phyloP scores from a whole-genome alignment of 1,140 invertebrate genomes.

The Pemphigus obesinymphae region DNA sequence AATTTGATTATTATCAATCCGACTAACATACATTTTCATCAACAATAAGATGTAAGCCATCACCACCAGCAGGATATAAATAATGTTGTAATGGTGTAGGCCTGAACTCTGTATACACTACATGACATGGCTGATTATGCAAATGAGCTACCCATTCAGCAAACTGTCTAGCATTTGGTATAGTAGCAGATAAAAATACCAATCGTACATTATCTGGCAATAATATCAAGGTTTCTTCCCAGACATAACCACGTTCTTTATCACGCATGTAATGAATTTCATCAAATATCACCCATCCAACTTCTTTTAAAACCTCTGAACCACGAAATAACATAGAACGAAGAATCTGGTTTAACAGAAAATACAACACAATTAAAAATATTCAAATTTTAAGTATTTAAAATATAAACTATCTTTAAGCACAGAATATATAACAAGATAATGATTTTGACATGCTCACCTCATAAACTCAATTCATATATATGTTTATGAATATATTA shows the following conservation, averaged over 20 bases:
- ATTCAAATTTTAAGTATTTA: no score
- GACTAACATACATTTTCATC: conserved; percentile 70
- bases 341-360: conserved; percentile 64
- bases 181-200: conserved; percentile 98
- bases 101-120: conserved; percentile 97
- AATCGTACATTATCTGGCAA: conserved; percentile 97
- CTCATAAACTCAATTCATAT: no score
- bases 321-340: conserved; percentile 98
- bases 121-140: conserved; percentile 96
- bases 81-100: conserved; percentile 98
- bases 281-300: conserved; percentile 99
- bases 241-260: conserved; percentile 97
- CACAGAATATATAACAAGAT: no score
- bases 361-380: no score
- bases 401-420: no score
- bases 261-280: conserved; percentile 99
- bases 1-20: not conserved
- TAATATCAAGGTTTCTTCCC: conserved; percentile 98
- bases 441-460: no score
- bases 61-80: conserved; percentile 90
- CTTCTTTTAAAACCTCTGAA: conserved; percentile 96
- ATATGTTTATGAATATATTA: no score
- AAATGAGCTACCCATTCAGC: conserved; percentile 97
- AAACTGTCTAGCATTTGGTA: conserved; percentile 97
- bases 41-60: conserved; percentile 93